A percentile compares a stretch with the other conserved stretches of the same genome.
These are phyloP conservation scores for Formica aserva DNA, from an alignment of 2,888 invertebrate species.

Conservation along the genomic window DNA sequence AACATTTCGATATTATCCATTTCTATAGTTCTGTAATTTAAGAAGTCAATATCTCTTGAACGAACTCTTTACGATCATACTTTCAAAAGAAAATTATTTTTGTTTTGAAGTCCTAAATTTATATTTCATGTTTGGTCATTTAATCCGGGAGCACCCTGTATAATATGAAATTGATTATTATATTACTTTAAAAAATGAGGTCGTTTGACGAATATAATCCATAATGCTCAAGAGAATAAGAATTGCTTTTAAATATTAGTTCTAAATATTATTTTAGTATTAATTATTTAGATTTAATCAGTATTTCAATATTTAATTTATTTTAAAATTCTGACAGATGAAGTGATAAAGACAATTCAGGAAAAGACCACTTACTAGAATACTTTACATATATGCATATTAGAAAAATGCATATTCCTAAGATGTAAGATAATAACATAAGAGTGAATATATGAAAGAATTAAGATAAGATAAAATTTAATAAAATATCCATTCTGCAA, in stretches of 20 bases:
- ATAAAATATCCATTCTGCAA: neutral
- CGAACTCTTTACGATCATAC: no score
- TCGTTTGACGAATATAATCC: neutral
- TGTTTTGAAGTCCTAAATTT: no score
- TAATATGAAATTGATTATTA: neutral
- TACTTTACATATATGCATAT: neutral
- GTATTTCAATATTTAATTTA: no score
- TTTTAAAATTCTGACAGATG: no score
- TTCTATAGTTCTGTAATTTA: no score
- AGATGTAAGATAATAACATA: neutral
- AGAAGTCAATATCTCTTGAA: no score
- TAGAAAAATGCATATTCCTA: neutral
- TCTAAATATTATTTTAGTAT: neutral
- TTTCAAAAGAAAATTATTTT: no score
- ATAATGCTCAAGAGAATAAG: neutral
- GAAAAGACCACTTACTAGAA: no score
- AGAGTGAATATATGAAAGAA: neutral
- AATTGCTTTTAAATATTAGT: neutral
- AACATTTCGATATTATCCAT: no score
- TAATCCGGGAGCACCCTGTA: no score
- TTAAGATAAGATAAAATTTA: neutral
- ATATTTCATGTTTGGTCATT: no score
- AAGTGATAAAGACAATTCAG: no score
- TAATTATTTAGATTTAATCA: neutral
- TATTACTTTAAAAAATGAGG: neutral